Conservation (phyloP, 2,797 vertebrate genomes). For the Pterois miles region DNA sequence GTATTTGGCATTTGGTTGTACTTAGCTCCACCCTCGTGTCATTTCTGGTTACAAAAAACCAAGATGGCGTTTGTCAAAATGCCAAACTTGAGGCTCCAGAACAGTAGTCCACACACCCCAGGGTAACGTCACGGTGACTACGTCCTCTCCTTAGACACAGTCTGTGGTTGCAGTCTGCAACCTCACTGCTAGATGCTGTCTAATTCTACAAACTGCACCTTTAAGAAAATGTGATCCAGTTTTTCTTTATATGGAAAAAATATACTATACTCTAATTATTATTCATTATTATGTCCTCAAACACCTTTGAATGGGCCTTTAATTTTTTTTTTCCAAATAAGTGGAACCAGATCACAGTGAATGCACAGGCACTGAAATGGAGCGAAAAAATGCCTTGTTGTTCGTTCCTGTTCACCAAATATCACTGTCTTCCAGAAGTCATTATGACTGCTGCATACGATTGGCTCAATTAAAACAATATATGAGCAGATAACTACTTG, state of each 20-base stretch:
- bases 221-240: rapidly evolving
- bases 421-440: constrained; percentile 11
- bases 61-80: no score
- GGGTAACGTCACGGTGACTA: not conserved
- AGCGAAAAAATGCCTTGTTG: not conserved
- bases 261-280: not conserved
- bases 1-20: no score
- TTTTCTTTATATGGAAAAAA: not conserved
- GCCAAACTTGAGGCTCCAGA: no score
- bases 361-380: not conserved
- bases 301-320: not conserved
- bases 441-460: constrained; percentile 22
- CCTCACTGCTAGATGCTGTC: no score
- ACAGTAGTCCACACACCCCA: not conserved
- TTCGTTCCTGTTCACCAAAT: constrained; percentile 29
- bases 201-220: no score
- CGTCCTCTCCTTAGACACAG: not conserved
- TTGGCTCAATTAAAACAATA: constrained; percentile 49
- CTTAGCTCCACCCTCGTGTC: no score
- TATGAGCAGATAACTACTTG: constrained; percentile 30
- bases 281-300: not conserved
- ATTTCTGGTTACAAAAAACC: no score
- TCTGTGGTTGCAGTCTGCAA: not conserved
- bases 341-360: not conserved
- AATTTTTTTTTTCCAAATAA: not conserved